Evolutionary conservation across 2,797 vertebrate species (phyloP), one percentile per base, ranked within the genome.

Genomic region (Neomorphus geoffroyi): DNA sequence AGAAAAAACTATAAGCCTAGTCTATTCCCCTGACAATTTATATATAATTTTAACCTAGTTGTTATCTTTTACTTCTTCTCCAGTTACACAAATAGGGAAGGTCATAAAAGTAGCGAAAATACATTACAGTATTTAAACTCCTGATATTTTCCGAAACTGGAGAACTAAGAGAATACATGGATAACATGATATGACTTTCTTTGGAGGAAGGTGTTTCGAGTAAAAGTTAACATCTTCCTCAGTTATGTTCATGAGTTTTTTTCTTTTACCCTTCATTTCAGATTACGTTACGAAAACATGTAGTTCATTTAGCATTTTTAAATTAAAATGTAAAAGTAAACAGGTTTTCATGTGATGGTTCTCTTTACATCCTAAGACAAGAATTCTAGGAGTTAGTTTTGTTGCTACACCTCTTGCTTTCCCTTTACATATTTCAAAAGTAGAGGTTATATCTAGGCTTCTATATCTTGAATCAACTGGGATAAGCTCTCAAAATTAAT

Each of bases 51-150:
- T 66, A 91, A 85, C 24, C 6, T 12, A n/a, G 28, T 73, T 87
- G 53, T 81, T 84, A 80, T 54, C 80, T 67, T 78, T 23, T 80
- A 88, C 33, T 95, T 73, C 13, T 84, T 86, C 27, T 87, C 21
- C 61, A 67, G 33, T 71, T 90, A 32, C 39, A 80, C 67, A 83
- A 82, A 93, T 57, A 90, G 12, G 6, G 22, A 83, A 85, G n/a
- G 53, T 77, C 35, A 90, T 83, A 93, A 90, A 58, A n/a, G 91
- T 13, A 93, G n/a, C 53, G 48, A 80, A 91, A 95, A 69, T 69
- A 35, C 6, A 64, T 88, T 53, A 67, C 1, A 2, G 32, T 77
- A 56, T 82, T 90, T 80, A 86, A 90, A 53, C 27, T 35, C 18
- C 17, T 72, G 51, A 74, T 45, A 72, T 72, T 88, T 93, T 75